Percentiles rank a stretch among this genome's conserved stretches.
phyloP scores from a whole-genome alignment of 35 echinoderm and acorn worm genomes.

The Apostichopus parvimensis region DNA sequence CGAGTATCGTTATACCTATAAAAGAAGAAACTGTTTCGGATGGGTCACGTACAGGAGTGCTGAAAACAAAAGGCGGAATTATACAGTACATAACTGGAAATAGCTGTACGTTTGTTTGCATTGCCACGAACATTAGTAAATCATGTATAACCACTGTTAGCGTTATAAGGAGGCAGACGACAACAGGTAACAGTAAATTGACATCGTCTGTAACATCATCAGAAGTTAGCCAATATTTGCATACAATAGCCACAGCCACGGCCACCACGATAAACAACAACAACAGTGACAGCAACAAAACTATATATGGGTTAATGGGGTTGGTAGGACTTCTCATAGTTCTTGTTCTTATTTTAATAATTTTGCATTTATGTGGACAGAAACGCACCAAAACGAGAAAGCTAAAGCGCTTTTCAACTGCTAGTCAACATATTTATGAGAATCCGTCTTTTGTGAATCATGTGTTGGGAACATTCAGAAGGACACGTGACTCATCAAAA shows the following conservation, averaged over 20 bases:
- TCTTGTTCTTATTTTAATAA: neutral
- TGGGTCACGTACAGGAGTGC: neutral
- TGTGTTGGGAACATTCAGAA: neutral
- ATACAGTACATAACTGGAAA: neutral
- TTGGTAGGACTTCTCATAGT: neutral
- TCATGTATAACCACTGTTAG: neutral
- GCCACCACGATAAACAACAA: neutral
- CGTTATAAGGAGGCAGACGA: neutral
- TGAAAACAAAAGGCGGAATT: neutral
- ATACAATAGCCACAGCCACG: neutral
- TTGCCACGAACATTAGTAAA: neutral
- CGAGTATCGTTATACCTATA: no score
- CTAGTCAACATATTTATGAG: neutral
- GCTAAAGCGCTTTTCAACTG: neutral
- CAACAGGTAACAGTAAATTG: neutral
- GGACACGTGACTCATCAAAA: neutral
- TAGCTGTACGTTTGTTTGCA: neutral
- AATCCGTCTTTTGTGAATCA: neutral
- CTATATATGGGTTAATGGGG: neutral
- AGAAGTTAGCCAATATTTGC: neutral
- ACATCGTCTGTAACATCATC: neutral
- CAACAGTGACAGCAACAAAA: neutral
- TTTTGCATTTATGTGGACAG: neutral
- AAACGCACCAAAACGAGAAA: neutral
- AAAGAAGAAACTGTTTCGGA: neutral